Base-by-base conservation (phyloP, 2,888 invertebrate genomes). In the Scaptomyza caliginosa region DNA sequence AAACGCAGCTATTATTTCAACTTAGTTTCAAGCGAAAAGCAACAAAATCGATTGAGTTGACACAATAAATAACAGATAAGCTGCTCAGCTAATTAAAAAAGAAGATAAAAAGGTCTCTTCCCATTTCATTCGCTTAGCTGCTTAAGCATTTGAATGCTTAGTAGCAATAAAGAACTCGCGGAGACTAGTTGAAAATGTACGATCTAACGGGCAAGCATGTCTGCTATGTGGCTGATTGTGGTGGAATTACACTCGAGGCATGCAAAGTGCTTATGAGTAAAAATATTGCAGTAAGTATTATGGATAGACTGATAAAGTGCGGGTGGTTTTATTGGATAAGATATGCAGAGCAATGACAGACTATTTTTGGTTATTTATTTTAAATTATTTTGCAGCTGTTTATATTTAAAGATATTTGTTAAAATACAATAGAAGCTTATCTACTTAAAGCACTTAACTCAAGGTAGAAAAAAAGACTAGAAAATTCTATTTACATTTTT, bases 191-290 rank as follows among this genome's bases (percentile, higher is more conserved):
- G 8, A 64, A 28, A 46, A 88, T 88, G 88, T 88, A 59, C 50
- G 73, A 89, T 65, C 54, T 89, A 39, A 56, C 58, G 24, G 87
- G 82, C 2, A 89, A 89, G 49, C 68, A 88, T 67, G 70, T 89
- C n/a, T 85, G 86, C 36, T 88, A 84, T 82, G 86, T 89, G 34
- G 90, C 87, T 28, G 90, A 88, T 49, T 88, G 86, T 54, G 89
- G 89, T 0, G 90, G 89, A 17, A 88, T 90, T 42, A 89, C 85
- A 1, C 66, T 88, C 28, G 90, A 87, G 62, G 76, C 85, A 11
- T 88, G 89, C 55, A 90, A 86, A 45, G 60, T 81, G 46, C 68
- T 90, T 40, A 71, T 90, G 63, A 66, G 67, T 34, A 88, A 79
- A 45, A 81, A 82, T 51, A 82, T 90, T 50, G 74, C 83, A 49